Percentiles rank a stretch among this genome's conserved stretches.
Evolutionary conservation across 1,140 invertebrate genomes (phyloP).

Genomic region (Reticulitermes speratus): DNA sequence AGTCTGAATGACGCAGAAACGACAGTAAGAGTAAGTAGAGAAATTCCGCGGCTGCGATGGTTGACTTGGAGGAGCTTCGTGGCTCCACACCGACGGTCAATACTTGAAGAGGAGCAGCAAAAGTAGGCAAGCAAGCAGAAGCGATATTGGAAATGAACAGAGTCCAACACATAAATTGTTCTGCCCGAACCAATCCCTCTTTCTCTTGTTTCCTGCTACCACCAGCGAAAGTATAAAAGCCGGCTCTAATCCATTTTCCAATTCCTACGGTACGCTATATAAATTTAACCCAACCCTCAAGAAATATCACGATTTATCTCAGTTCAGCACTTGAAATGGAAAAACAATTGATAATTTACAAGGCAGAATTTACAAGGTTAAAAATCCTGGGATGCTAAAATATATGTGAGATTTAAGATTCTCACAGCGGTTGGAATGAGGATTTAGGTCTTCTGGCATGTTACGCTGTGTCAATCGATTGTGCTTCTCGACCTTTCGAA

Average conservation of each 20-base stretch:
- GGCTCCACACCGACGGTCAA: not conserved
- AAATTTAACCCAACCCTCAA: not conserved
- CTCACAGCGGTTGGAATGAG: too few relatives aligned
- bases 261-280: not conserved
- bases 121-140: not conserved
- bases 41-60: not conserved
- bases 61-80: not conserved
- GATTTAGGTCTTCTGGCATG: too few relatives aligned
- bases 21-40: not conserved
- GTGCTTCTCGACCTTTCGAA: too few relatives aligned
- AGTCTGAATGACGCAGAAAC: too few relatives aligned
- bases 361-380: not conserved
- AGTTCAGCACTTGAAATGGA: not conserved
- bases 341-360: not conserved
- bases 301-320: not conserved
- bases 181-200: not conserved
- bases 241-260: conserved; percentile 1
- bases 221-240: conserved; percentile 7
- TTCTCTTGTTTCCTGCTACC: not conserved
- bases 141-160: conserved; percentile 11
- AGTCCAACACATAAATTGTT: conserved; percentile 4
- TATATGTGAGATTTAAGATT: too few relatives aligned
- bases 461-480: too few relatives aligned
- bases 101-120: not conserved
- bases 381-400: too few relatives aligned